These are phyloP conservation scores for Chiloscyllium punctatum DNA, from an alignment of 2,797 vertebrate genomes.

Conservation along the genomic window DNA sequence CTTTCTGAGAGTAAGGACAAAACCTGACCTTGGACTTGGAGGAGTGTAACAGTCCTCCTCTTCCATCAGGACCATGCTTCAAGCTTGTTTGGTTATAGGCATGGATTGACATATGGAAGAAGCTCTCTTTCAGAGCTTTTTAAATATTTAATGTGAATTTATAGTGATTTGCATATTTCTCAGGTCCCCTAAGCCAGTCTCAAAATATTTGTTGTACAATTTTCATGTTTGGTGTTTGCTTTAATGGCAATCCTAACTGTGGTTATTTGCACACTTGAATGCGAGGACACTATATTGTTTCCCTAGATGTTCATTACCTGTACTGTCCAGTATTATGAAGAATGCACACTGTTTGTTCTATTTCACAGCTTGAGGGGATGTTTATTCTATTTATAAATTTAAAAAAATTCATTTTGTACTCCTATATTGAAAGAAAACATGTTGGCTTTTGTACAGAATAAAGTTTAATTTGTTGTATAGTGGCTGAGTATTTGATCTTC, in stretches of 20 bases:
- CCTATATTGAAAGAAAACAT: not conserved
- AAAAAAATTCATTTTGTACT: not conserved
- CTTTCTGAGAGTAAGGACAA: not conserved
- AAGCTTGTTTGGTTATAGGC: not conserved
- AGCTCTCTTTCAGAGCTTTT: not conserved
- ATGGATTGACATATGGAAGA: not conserved
- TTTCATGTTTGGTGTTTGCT: not conserved
- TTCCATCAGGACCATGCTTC: not conserved
- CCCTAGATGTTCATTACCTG: not conserved
- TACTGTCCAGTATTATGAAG: not conserved
- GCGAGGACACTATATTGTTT: not conserved
- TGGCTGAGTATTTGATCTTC: not conserved
- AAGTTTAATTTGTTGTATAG: slow-evolving; percentile 3
- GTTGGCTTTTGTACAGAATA: slow-evolving; percentile 6
- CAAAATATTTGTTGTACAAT: not conserved
- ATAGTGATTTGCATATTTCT: not conserved
- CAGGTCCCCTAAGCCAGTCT: not conserved
- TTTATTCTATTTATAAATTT: slow-evolving; percentile 17
- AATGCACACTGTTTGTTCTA: not conserved
- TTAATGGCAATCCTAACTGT: not conserved
- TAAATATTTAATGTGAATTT: slow-evolving; percentile 14
- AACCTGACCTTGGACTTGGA: not conserved
- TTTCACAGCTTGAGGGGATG: not conserved
- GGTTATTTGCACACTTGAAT: not conserved
- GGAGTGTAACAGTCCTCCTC: not conserved